Evolutionary conservation across 2,113 vertebrate species (phyloP).

Genomic region (Synodontis membranacea): DNA sequence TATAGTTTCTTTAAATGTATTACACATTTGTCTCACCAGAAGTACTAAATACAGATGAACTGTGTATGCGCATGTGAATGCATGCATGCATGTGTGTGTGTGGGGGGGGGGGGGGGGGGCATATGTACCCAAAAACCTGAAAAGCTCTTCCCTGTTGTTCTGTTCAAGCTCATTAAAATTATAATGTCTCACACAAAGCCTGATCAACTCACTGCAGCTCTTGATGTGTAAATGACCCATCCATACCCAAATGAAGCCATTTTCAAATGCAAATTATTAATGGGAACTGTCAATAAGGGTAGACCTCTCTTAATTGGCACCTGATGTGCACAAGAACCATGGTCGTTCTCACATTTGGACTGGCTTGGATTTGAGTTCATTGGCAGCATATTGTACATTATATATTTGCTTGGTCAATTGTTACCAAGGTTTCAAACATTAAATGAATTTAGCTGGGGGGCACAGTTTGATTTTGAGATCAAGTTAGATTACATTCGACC

Average conservation of each 20-base stretch:
- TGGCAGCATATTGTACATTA: not conserved
- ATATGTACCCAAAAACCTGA: slow-evolving; percentile 1
- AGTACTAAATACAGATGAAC: not conserved
- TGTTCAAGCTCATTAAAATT: slow-evolving; percentile 1
- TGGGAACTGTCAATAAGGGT: slow-evolving; percentile 2
- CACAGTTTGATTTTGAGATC: not conserved
- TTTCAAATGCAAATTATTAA: slow-evolving; percentile 46
- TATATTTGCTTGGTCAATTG: not conserved
- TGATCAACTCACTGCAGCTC: not conserved
- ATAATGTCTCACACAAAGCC: slow-evolving; percentile 39
- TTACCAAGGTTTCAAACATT: not conserved
- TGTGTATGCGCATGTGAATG: slow-evolving; percentile 14
- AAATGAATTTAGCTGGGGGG: not conserved
- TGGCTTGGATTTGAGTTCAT: slow-evolving; percentile 4
- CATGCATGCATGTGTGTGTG: slow-evolving; percentile 23
- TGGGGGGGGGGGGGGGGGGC: not conserved
- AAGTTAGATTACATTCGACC: not conserved
- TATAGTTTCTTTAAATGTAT: not conserved
- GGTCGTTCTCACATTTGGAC: not conserved
- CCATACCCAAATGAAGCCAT: slow-evolving; percentile 5
- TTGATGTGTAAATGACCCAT: slow-evolving; percentile 53
- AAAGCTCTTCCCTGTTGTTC: slow-evolving; percentile 12
- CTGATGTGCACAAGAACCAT: slow-evolving; percentile 12
- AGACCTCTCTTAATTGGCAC: slow-evolving; percentile 25
- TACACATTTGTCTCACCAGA: not conserved